phyloP scores from a whole-genome alignment of 2,113 vertebrate genomes.

The Vulpes lagopus region DNA sequence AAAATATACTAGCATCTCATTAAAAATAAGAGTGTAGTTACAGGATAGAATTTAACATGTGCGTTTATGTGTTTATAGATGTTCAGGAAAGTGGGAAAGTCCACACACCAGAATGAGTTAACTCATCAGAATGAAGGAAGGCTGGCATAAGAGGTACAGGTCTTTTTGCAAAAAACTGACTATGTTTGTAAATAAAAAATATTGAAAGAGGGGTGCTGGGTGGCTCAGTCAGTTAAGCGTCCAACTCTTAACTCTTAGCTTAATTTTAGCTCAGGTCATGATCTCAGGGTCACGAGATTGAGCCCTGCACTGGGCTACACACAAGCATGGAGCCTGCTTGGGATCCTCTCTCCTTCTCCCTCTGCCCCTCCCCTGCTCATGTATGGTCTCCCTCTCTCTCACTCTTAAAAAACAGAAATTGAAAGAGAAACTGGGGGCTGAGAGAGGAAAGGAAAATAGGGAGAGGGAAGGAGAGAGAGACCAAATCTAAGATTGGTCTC shows the following conservation, averaged over 20 bases:
- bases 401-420: no score
- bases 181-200: background rate
- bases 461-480: background rate
- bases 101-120: background rate
- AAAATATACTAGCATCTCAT: background rate
- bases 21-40: background rate
- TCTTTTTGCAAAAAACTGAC: background rate
- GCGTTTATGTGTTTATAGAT: background rate
- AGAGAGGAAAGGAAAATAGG: background rate
- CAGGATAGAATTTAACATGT: background rate
- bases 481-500: background rate
- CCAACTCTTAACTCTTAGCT: background rate
- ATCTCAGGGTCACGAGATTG: background rate
- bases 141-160: background rate
- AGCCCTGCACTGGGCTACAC: background rate
- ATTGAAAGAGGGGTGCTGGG: background rate
- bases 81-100: background rate
- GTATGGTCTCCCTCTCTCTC: background rate
- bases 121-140: background rate
- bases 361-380: background rate
- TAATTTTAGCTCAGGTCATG: background rate
- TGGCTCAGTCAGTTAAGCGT: background rate
- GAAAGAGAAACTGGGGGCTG: background rate
- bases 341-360: background rate
- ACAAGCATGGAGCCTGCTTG: background rate